phyloP scores from a whole-genome alignment of 2,888 invertebrate genomes.

The Limenitis camilla region DNA sequence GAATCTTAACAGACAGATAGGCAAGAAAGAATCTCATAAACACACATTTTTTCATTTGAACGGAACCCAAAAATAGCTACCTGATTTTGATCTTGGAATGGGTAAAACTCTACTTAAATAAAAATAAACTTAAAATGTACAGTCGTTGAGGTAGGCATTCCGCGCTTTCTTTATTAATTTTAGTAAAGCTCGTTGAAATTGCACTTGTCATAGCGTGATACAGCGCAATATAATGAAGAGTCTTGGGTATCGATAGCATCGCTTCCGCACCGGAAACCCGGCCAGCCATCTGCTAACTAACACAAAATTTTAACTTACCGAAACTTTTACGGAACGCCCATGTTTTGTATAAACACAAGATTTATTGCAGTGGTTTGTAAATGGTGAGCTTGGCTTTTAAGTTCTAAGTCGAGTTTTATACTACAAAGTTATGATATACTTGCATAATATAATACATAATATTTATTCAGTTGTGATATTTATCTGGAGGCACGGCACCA shows the following conservation, averaged over 20 bases:
- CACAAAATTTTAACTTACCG: constrained; percentile 37
- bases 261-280: constrained; percentile 45
- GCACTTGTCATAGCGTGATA: constrained; percentile 40
- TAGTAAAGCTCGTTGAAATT: constrained; percentile 16
- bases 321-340: constrained; percentile 23
- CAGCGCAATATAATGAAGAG: constrained; percentile 41
- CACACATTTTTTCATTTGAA: too few relatives aligned
- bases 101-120: too few relatives aligned
- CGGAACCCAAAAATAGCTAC: too few relatives aligned
- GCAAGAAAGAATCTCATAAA: too few relatives aligned
- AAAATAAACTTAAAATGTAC: background rate
- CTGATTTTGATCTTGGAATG: too few relatives aligned
- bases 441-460: background rate
- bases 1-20: too few relatives aligned
- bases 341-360: constrained; percentile 14
- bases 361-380: constrained; percentile 4
- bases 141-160: background rate
- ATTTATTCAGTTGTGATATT: too few relatives aligned
- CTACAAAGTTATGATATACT: background rate
- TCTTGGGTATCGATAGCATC: constrained; percentile 47
- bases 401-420: too few relatives aligned
- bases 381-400: too few relatives aligned
- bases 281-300: constrained; percentile 37
- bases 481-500: too few relatives aligned
- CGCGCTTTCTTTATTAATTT: constrained; percentile 1